These are phyloP conservation scores for Imbricaverruca yamaguchii DNA, from an alignment of 2,888 invertebrate genomes.

Conservation along the genomic window DNA sequence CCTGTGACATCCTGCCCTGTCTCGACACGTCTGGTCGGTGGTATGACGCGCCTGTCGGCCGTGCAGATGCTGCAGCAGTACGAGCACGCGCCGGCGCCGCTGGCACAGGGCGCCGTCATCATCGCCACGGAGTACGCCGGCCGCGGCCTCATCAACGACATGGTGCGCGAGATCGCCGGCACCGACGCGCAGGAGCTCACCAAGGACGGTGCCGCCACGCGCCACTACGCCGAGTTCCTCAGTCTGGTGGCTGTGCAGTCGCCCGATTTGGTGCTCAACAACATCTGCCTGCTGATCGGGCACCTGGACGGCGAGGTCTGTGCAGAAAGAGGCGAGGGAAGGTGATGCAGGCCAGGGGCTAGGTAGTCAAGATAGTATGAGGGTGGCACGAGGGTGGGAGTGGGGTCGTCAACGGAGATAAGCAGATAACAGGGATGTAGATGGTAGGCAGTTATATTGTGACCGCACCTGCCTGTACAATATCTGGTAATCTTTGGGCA, in stretches of 20 bases:
- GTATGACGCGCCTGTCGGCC: no score
- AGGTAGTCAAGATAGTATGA: background rate
- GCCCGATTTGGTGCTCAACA: conserved; percentile 53
- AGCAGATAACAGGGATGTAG: no score
- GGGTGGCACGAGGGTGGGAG: background rate
- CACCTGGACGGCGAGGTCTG: conserved; percentile 50
- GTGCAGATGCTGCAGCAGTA: conserved; percentile 61
- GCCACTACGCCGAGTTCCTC: conserved; percentile 50
- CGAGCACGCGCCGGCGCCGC: conserved; percentile 60
- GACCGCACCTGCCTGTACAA: no score
- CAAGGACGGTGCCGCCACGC: conserved; percentile 32
- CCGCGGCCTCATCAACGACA: conserved; percentile 61
- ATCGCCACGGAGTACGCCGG: conserved; percentile 59
- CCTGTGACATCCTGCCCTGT: no score
- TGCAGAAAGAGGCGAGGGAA: background rate
- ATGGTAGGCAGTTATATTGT: no score
- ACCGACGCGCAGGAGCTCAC: conserved; percentile 52
- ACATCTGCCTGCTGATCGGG: conserved; percentile 53
- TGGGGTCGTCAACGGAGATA: no score
- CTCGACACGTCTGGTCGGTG: no score
- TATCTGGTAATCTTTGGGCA: no score
- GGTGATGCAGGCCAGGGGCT: background rate
- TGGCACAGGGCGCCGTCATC: conserved; percentile 62
- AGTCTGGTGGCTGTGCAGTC: conserved; percentile 55
- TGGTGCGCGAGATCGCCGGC: conserved; percentile 64